These are phyloP conservation scores for Labrus mixtus DNA, from an alignment of 2,113 vertebrate genomes.

Conservation along the genomic window DNA sequence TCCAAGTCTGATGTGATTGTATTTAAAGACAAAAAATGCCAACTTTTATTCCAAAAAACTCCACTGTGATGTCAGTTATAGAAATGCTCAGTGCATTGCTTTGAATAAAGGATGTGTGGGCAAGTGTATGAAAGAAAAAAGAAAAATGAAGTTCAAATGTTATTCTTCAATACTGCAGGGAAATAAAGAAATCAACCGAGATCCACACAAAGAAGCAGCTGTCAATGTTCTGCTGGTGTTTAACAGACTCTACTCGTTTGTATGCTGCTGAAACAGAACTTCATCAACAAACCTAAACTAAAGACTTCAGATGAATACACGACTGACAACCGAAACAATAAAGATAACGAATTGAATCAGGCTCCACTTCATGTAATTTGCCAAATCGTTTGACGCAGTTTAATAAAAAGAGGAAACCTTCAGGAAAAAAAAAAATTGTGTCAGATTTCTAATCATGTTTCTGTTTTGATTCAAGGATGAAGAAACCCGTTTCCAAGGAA, in stretches of 20 bases:
- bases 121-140: slow-evolving; percentile 5
- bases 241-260: not conserved
- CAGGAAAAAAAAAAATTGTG: not conserved
- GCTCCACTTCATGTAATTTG: not conserved
- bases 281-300: not conserved
- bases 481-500: not conserved
- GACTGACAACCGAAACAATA: not conserved
- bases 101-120: slow-evolving; percentile 19
- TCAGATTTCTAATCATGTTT: not conserved
- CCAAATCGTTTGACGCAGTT: slow-evolving; percentile 8
- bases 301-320: not conserved
- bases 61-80: not conserved
- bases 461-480: not conserved
- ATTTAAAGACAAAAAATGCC: not conserved
- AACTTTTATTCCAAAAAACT: not conserved
- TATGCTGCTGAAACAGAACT: slow-evolving; percentile 16
- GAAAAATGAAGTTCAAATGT: slow-evolving; percentile 10
- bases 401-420: slow-evolving; percentile 15
- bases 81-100: not conserved
- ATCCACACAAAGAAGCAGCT: slow-evolving; percentile 7
- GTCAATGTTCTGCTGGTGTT: not conserved
- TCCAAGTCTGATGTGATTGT: slow-evolving; percentile 6
- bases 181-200: slow-evolving; percentile 18
- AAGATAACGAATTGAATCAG: not conserved
- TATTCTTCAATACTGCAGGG: not conserved